These are phyloP conservation scores for Apis cerana DNA, from an alignment of 1,140 invertebrate species.

Conservation along the genomic window DNA sequence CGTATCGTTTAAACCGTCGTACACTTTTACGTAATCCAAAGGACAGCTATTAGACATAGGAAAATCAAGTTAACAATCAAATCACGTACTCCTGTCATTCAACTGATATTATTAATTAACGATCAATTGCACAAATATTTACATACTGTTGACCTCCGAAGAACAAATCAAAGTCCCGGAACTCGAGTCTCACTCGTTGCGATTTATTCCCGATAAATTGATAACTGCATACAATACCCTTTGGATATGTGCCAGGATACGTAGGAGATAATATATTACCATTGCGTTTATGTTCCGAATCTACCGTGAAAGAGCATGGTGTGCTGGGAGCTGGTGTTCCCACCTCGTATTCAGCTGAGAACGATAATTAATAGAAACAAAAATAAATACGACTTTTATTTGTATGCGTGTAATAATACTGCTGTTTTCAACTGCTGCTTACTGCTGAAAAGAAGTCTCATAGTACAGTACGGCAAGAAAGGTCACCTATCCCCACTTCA, in stretches of 20 bases:
- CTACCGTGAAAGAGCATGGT: conserved; percentile 92
- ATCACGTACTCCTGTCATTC: too few species aligned
- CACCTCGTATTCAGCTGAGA: conserved; percentile 92
- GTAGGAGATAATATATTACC: conserved; percentile 97
- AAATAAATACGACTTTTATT: neutral
- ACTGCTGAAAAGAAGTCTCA: too few species aligned
- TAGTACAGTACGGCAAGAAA: too few species aligned
- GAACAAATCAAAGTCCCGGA: conserved; percentile 99
- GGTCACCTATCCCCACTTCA: too few species aligned
- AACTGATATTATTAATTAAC: neutral
- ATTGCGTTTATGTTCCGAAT: conserved; percentile 87
- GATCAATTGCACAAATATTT: conserved; percentile 31
- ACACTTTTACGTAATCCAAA: conserved; percentile 98
- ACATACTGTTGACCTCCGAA: conserved; percentile 99
- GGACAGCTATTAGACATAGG: conserved; percentile 91
- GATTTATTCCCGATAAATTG: conserved; percentile 94
- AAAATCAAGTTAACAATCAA: too few species aligned
- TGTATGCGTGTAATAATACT: neutral
- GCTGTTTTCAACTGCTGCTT: too few species aligned
- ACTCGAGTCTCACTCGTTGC: conserved; percentile 97
- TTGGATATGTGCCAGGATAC: conserved; percentile 99
- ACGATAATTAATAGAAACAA: neutral
- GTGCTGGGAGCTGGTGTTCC: conserved; percentile 90
- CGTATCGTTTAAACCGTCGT: conserved; percentile 93
- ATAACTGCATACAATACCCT: conserved; percentile 96